A percentile compares a stretch with the other conserved stretches of the same genome.
Conservation (phyloP, 92 coral and sea anemone genomes). For the Palythoa caribaeorum region DNA sequence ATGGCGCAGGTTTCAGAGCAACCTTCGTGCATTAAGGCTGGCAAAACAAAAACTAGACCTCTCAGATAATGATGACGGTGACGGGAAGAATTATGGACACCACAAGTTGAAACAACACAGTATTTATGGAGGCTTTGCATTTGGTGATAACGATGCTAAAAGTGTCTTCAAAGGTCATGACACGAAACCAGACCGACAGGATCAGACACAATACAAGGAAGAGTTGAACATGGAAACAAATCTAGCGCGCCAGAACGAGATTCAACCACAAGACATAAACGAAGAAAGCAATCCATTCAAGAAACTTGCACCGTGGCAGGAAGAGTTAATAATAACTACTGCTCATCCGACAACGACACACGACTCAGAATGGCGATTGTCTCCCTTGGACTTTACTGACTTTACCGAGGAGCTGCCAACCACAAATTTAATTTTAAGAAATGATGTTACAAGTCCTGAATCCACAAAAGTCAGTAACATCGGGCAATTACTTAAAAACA, state of each 20-base stretch:
- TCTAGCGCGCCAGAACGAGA: neutral
- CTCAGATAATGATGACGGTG: neutral
- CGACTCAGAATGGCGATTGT: constrained; percentile 1
- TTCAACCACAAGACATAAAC: neutral
- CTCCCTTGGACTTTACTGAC: constrained; percentile 18
- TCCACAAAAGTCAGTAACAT: neutral
- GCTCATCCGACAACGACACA: neutral
- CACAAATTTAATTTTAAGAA: neutral
- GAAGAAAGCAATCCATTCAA: constrained; percentile 17
- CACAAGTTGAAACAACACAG: neutral
- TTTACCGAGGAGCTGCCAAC: neutral
- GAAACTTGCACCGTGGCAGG: constrained; percentile 37
- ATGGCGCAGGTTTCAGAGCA: constrained; percentile 23
- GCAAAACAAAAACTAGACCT: constrained; percentile 8
- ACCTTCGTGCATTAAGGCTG: constrained; percentile 24
- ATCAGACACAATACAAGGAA: neutral
- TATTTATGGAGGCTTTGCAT: neutral
- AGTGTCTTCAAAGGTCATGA: neutral
- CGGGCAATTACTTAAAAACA: neutral
- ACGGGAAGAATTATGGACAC: neutral
- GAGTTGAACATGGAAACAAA: neutral
- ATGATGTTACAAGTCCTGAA: neutral
- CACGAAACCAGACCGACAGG: neutral
- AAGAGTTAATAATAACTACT: neutral
- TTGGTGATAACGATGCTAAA: neutral